Percentiles rank a stretch among this genome's conserved stretches.
phyloP scores from a whole-genome alignment of 2,113 vertebrate genomes.

The Calypte anna region DNA sequence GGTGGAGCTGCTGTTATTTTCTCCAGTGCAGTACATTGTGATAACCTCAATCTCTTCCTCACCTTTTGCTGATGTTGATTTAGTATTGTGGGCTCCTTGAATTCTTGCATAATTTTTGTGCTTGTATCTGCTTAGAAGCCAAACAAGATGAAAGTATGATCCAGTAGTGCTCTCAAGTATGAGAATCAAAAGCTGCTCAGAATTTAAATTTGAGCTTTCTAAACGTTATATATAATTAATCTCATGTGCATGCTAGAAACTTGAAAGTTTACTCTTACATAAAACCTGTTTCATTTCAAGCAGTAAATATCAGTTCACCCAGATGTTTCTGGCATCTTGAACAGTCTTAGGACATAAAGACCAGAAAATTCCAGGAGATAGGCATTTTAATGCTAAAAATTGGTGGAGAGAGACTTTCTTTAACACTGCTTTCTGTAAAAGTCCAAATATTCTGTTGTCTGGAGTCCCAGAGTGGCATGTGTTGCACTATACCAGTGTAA shows the following conservation, averaged over 20 bases:
- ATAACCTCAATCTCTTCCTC: background rate
- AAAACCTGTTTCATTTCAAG: background rate
- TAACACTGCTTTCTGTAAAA: background rate
- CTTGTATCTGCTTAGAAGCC: background rate
- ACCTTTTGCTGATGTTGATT: background rate
- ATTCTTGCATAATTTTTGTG: background rate
- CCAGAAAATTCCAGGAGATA: background rate
- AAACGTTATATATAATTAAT: constrained; percentile 11
- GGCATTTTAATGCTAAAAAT: background rate
- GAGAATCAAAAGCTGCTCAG: background rate
- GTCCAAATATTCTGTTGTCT: background rate
- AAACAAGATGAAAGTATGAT: background rate
- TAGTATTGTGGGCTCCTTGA: background rate
- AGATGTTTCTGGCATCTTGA: background rate
- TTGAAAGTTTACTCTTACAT: background rate
- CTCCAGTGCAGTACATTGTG: background rate
- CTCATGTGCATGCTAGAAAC: background rate
- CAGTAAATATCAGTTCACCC: background rate
- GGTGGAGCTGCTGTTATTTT: background rate
- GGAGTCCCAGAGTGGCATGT: accelerated
- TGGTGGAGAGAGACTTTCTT: background rate
- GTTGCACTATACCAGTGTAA: background rate
- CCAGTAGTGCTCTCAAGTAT: background rate
- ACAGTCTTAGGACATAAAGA: background rate
- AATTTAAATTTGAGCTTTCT: background rate